Base-by-base conservation (phyloP, 2,797 vertebrate genomes). In the Remorina albescens region DNA sequence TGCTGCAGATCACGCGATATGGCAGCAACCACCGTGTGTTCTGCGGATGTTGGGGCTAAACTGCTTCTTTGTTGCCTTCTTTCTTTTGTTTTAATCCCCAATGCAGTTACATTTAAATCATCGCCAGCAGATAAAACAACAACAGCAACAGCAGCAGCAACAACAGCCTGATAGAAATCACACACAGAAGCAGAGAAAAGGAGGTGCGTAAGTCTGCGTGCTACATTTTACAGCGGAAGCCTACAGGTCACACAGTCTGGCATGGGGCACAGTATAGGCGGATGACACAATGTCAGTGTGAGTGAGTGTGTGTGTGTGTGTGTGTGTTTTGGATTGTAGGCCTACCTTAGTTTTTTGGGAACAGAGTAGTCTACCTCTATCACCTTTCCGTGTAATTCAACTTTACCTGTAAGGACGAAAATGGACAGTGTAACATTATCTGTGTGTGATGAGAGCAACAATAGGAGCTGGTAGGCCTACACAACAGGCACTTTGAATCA, bases 281-380 rank as follows among this genome's bases (percentile, higher is more conserved):
- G 73, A 72, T 56, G 74, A 72, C 37, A 68, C 67, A 77, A 65
- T 32, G 58, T 44, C 56, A 50, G 73, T 46, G 66, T 12, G 69
- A 13, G 34, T 13, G 57, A 12, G 64, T 37, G 51, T 0, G 69
- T 25, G 57, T 34, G 57, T 39, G 66, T 55, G 67, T 42, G 50
- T n/a, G 79, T 32, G 74, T 61, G 76, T 79, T 56, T 64, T 37
- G 84, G 71, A 47, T 55, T 77, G 83, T 80, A 67, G 78, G 74
- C 92, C 93, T 96, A 98, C 97, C 97, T 97, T 92, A 96, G 95
- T 90, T 97, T 98, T 96, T 96, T 97, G 78, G 97, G 97, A 90
- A 97, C 96, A 81, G 97, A 97, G 89, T 97, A 97, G 94, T 98
- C 97, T 91, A 97, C 96, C 92, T 97, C 96, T 94, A 98, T 96